Conservation (phyloP, 2,888 invertebrate genomes). For the Drosophila mayaguana region DNA sequence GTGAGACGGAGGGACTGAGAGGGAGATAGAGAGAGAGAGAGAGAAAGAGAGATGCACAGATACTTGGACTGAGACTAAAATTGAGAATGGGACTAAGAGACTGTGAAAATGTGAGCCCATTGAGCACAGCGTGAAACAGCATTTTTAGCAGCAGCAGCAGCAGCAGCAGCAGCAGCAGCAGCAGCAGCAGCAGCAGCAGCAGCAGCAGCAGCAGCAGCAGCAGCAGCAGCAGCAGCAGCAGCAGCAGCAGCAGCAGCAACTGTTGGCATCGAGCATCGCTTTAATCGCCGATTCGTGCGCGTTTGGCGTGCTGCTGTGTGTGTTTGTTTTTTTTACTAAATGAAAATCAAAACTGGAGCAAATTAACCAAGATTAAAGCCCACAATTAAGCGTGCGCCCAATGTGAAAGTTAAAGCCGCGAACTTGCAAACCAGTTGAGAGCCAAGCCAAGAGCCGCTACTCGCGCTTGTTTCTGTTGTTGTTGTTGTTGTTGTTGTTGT, state of each 20-base stretch:
- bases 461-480: conserved; percentile 16
- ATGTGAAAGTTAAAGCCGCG: conserved; percentile 75
- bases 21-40: not conserved
- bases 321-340: conserved; percentile 38
- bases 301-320: conserved; percentile 32
- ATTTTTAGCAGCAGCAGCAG: not conserved
- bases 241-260: not conserved
- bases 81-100: not conserved
- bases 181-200: not conserved
- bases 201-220: not conserved
- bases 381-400: conserved; percentile 75
- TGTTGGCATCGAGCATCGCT: conserved; percentile 24
- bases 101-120: conserved; percentile 9
- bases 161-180: not conserved
- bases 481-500: conserved; percentile 14
- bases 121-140: conserved; percentile 16
- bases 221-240: not conserved
- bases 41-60: too few relatives aligned
- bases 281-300: conserved; percentile 55
- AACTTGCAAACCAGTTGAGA: conserved; percentile 69
- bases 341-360: conserved; percentile 73
- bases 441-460: conserved; percentile 10
- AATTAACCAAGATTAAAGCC: conserved; percentile 76
- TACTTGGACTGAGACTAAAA: not conserved
- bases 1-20: not conserved